phyloP scores from a whole-genome alignment of 23 tunicate genomes.

The Ciona savignyi region DNA sequence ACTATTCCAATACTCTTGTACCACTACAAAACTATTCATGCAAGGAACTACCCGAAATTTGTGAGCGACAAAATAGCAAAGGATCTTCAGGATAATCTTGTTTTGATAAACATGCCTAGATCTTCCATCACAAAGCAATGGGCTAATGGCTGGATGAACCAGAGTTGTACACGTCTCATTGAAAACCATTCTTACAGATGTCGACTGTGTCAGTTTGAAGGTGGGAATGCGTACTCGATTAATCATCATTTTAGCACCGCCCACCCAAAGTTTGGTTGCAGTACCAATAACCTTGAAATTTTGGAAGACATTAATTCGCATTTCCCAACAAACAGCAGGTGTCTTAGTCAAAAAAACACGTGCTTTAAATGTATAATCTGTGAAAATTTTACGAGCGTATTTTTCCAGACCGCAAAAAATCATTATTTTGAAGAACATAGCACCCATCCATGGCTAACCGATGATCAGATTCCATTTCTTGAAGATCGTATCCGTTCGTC shows the following conservation, averaged over 20 bases:
- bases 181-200: not conserved
- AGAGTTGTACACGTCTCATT: not conserved
- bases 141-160: not conserved
- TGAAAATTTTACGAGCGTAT: not conserved
- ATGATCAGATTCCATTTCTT: not conserved
- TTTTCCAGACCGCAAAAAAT: not conserved
- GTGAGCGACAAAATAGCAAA: not conserved
- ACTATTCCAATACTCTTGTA: not conserved
- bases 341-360: not conserved
- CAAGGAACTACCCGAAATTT: not conserved
- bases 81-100: not conserved
- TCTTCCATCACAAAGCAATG: not conserved
- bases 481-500: not conserved
- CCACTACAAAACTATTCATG: not conserved
- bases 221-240: not conserved
- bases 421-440: not conserved
- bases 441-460: not conserved
- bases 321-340: not conserved
- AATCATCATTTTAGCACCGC: not conserved
- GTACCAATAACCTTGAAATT: not conserved
- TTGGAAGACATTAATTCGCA: not conserved
- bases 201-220: not conserved
- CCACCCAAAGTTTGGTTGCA: not conserved
- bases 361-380: not conserved
- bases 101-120: not conserved